A percentile compares a stretch with the other conserved stretches of the same genome.
Evolutionary conservation across 2,888 invertebrate genomes (phyloP).

Genomic region (Trilocha varians): DNA sequence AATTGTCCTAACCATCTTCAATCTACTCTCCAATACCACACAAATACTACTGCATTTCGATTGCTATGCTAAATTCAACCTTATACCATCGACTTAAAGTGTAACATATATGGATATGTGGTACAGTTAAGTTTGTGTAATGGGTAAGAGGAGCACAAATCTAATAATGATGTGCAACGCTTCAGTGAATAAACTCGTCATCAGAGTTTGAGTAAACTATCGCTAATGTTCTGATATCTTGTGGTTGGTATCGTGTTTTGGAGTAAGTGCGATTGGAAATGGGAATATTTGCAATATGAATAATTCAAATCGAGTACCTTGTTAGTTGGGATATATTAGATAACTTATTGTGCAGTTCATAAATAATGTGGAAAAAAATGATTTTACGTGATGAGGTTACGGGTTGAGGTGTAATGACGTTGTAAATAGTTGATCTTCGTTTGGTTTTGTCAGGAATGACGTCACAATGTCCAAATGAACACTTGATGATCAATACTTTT

Average conservation of each 20-base stretch:
- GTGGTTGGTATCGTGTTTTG: neutral
- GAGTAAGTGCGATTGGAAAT: no score
- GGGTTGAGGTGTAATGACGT: no score
- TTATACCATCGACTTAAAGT: constrained; percentile 4
- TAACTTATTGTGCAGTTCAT: no score
- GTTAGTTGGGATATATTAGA: no score
- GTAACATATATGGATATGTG: neutral
- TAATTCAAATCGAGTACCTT: no score
- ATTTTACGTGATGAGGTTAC: no score
- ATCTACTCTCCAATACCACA: constrained; percentile 9
- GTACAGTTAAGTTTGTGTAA: neutral
- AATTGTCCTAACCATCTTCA: constrained; percentile 8
- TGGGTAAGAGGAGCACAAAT: neutral
- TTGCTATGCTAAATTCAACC: constrained; percentile 3
- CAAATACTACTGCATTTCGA: neutral
- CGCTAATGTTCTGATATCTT: neutral
- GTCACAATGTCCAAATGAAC: no score
- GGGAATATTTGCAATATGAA: no score
- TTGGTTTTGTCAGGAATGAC: no score
- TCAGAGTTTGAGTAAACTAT: neutral
- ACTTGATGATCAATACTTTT: no score
- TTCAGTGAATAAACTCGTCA: neutral
- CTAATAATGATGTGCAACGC: constrained; percentile 1
- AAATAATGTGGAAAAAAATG: no score
- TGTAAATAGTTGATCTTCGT: no score